Conservation (phyloP, 1,140 invertebrate genomes). For the Plodia interpunctella region DNA sequence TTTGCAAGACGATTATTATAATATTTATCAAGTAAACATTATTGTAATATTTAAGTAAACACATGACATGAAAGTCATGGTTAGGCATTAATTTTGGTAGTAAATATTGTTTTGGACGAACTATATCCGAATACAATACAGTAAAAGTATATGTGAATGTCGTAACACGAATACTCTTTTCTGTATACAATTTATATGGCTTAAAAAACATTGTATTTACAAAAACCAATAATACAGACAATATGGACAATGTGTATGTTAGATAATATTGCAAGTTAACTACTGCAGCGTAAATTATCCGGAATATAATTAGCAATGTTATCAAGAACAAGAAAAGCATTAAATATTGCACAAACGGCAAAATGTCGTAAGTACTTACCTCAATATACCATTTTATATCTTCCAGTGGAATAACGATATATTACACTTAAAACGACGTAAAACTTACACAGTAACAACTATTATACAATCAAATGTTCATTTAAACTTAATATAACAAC, state of each 20-base stretch:
- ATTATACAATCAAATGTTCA: constrained; percentile 40
- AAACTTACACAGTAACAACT: constrained; percentile 48
- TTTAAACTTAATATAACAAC: constrained; percentile 49
- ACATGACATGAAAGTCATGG: no score
- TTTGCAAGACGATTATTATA: no score
- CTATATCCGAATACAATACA: no score
- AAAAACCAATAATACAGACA: background rate
- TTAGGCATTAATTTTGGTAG: no score
- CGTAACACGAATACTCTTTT: no score
- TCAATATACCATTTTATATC: constrained; percentile 44
- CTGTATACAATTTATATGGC: no score
- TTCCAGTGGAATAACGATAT: constrained; percentile 26
- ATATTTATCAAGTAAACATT: no score
- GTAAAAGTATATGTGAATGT: no score
- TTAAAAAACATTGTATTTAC: background rate
- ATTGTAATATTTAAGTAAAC: no score
- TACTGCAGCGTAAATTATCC: background rate
- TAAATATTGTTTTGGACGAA: no score
- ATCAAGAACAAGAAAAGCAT: constrained; percentile 25
- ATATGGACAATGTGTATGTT: background rate
- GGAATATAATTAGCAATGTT: constrained; percentile 27
- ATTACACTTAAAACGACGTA: constrained; percentile 32
- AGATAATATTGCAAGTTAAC: background rate
- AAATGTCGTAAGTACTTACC: constrained; percentile 22
- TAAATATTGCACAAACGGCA: constrained; percentile 19